A percentile compares a stretch with the other conserved stretches of the same genome.
phyloP scores from a whole-genome alignment of 35 echinoderm and acorn worm species.

The Ptychodera flava region DNA sequence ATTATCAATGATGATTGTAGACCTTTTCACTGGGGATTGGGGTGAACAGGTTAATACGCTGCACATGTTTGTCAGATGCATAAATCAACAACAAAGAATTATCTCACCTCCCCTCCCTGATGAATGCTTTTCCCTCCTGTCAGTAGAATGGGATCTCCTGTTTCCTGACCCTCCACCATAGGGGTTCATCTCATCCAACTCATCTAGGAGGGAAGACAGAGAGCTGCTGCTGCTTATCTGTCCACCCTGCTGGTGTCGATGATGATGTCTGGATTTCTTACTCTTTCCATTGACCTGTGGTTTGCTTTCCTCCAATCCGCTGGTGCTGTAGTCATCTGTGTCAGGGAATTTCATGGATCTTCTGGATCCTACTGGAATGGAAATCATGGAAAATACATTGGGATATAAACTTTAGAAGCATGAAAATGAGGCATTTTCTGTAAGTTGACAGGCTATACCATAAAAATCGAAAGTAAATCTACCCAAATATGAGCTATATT shows the following conservation, averaged over 20 bases:
- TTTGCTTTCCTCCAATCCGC: not conserved
- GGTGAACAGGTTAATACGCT: too few species aligned
- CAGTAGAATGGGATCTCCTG: not conserved
- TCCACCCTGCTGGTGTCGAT: not conserved
- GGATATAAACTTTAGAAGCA: too few species aligned
- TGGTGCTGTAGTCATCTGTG: not conserved
- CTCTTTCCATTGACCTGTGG: not conserved
- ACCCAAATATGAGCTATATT: too few species aligned
- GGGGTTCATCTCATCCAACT: not conserved
- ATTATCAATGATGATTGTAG: too few species aligned
- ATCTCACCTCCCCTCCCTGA: not conserved
- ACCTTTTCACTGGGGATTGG: too few species aligned
- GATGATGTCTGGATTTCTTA: not conserved
- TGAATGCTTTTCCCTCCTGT: not conserved
- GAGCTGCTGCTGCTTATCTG: not conserved
- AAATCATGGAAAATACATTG: too few species aligned
- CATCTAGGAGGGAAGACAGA: not conserved
- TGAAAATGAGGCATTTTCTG: too few species aligned
- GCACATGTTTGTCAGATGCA: too few species aligned
- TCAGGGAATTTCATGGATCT: not conserved
- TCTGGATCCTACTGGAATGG: not conserved
- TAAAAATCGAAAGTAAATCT: too few species aligned
- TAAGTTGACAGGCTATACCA: too few species aligned
- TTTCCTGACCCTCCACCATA: not conserved
- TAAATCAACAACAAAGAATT: too few species aligned